Evolutionary conservation across 2,113 vertebrate genomes (phyloP).

Genomic region (Phoenicopterus ruber): DNA sequence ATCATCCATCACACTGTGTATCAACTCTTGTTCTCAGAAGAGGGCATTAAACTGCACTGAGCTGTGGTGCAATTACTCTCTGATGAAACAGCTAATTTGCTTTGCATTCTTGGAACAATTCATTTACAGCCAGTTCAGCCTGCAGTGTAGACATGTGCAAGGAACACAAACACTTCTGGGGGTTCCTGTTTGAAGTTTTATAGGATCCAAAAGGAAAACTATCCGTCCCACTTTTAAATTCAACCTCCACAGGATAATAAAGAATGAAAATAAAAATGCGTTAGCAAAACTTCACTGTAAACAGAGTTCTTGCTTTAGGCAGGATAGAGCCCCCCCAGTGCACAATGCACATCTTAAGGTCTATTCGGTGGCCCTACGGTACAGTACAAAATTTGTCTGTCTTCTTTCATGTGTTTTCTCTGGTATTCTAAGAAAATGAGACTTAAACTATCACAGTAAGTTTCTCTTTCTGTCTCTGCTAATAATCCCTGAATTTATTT

Average conservation of each 20-base stretch:
- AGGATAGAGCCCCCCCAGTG: not conserved
- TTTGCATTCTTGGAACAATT: constrained; percentile 3
- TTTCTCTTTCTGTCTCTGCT: not conserved
- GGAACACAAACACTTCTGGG: not conserved
- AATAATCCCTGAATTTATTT: not conserved
- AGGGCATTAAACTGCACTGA: not conserved
- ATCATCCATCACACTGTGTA: not conserved
- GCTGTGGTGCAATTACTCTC: constrained; percentile 8
- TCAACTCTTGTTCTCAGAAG: not conserved
- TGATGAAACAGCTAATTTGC: constrained; percentile 26
- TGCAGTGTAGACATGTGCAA: not conserved
- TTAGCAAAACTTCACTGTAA: not conserved
- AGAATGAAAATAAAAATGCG: not conserved
- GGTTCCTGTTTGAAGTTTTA: not conserved
- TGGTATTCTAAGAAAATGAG: not conserved
- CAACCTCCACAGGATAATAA: not conserved
- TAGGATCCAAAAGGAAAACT: not conserved
- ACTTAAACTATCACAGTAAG: not conserved
- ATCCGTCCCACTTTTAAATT: not conserved
- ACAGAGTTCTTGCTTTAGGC: not conserved
- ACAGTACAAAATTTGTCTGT: not conserved
- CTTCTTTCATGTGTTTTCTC: not conserved
- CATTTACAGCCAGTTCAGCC: not conserved
- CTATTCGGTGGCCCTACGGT: not conserved
- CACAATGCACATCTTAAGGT: not conserved